Evolutionary conservation across 2,797 vertebrate species (phyloP), one percentile per base, ranked within the genome.

Genomic region (Lycodopsis pacificus): DNA sequence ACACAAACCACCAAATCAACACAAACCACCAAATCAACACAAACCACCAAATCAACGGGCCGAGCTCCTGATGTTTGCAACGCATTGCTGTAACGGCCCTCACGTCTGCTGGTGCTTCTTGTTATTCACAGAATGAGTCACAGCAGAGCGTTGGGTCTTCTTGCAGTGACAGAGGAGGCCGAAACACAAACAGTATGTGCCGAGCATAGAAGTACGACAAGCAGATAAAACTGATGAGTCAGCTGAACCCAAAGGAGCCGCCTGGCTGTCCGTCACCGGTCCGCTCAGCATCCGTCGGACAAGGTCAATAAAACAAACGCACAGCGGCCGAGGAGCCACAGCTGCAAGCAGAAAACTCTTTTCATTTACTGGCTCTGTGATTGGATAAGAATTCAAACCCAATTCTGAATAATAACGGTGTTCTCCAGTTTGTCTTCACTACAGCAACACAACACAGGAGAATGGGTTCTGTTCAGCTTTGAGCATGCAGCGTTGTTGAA

Each of bases 231-330:
- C 73, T 11, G 75, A 64, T 20, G 80, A 77, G 76, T 83, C 75
- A 71, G 81, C 77, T 42, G 65, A 81, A 67, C 48, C 71, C 51
- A 19, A n/a, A 73, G 73, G 76, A 82, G 76, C 80, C 85, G 44
- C 64, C 38, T 27, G 80, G 76, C 80, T 80, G 85, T 88, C 86
- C 1, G 38, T 88, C 87, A 81, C 36, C 7, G 17, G 61, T 65
- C 71, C 67, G 67, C 80, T 83, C 89, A 87, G 79, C 91, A 64
- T 67, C 65, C 34, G 54, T 22, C 59, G 54, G 83, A 85, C 88
- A 76, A 80, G 83, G 82, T 87, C 85, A 68, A 71, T 80, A 79
- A 73, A 78, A 74, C 80, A 69, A 79, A 70, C 78, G 40, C 66
- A 25, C 66, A 32, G 34, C 0, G 63, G 54, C 63, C 1, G 54